Evolutionary conservation across 2,888 invertebrate genomes (phyloP).

Genomic region (Volucella zonaria): DNA sequence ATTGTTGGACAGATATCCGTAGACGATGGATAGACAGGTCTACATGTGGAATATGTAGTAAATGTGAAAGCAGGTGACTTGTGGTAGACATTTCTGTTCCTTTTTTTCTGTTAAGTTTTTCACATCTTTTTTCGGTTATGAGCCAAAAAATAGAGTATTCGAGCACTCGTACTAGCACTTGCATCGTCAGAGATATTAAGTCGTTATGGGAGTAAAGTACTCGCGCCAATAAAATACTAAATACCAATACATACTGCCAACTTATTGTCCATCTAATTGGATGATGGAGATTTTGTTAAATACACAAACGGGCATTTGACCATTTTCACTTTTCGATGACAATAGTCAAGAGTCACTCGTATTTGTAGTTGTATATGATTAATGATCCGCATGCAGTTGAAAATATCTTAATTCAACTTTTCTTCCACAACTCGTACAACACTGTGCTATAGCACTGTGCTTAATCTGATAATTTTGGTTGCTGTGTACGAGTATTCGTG

Average conservation of each 20-base stretch:
- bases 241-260: conserved; percentile 5
- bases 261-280: conserved; percentile 60
- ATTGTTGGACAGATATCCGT: not conserved
- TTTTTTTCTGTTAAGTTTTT: conserved; percentile 2
- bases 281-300: conserved; percentile 39
- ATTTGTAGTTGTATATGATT: conserved; percentile 9
- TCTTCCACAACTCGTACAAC: not conserved
- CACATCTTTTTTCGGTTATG: conserved; percentile 24
- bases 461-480: conserved; percentile 21
- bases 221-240: conserved; percentile 9
- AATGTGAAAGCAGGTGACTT: conserved; percentile 72
- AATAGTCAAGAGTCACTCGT: conserved; percentile 24
- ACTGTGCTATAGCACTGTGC: not conserved
- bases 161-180: too few species aligned
- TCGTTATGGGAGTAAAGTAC: not conserved
- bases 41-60: conserved; percentile 45
- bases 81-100: conserved; percentile 38
- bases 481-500: too few species aligned
- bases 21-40: conserved; percentile 7
- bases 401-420: conserved; percentile 37
- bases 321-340: conserved; percentile 51
- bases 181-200: conserved; percentile 7
- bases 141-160: not conserved
- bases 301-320: not conserved
- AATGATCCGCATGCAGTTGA: conserved; percentile 11